Conservation (phyloP, 2,113 vertebrate genomes). For the Corythaixoides concolor region DNA sequence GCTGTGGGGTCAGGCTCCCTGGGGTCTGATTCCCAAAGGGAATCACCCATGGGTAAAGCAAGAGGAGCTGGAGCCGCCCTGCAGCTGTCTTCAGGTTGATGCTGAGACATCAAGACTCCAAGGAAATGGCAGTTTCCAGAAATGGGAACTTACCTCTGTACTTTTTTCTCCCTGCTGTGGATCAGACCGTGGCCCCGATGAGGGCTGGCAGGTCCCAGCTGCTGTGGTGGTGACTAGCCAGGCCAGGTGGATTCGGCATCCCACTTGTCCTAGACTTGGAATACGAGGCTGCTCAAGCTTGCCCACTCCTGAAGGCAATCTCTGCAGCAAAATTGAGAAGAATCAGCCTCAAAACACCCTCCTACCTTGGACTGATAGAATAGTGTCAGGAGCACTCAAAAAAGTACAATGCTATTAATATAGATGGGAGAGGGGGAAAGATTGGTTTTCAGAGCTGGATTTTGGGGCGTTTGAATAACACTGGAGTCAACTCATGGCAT, state of each 20-base stretch:
- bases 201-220: background rate
- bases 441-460: background rate
- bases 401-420: background rate
- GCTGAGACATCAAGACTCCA: background rate
- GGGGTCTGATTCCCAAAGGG: background rate
- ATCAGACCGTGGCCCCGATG: fast-evolving
- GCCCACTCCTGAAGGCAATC: background rate
- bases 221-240: fast-evolving
- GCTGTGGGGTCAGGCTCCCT: fast-evolving
- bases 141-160: background rate
- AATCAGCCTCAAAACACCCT: background rate
- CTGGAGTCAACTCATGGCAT: background rate
- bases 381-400: background rate
- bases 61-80: background rate
- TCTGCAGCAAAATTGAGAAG: background rate
- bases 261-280: background rate
- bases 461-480: background rate
- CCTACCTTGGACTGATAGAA: background rate
- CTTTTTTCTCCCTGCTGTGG: background rate
- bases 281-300: background rate
- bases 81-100: background rate
- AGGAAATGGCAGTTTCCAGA: background rate
- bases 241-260: fast-evolving
- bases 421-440: background rate
- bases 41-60: fast-evolving